These are phyloP conservation scores for Fregetta grallaria DNA, from an alignment of 2,113 vertebrate genomes.

Conservation along the genomic window DNA sequence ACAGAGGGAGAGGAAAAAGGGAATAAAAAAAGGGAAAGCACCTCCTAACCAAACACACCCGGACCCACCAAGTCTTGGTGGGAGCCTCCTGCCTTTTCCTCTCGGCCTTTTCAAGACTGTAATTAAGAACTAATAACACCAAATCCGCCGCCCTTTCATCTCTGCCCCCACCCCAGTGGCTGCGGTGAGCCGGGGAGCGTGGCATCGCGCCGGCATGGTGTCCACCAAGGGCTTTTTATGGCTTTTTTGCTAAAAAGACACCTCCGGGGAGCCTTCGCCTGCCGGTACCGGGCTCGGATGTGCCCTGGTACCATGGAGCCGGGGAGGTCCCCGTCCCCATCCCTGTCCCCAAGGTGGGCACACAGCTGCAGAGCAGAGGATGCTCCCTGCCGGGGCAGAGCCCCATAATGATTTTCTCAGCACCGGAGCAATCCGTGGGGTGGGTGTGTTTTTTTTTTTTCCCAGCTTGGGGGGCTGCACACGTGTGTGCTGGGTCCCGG, in stretches of 20 bases:
- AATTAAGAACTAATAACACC: neutral
- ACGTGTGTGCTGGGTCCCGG: rapidly evolving
- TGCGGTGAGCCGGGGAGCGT: rapidly evolving
- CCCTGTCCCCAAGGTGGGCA: neutral
- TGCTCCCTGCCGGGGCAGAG: neutral
- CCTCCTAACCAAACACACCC: neutral
- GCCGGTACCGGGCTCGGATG: rapidly evolving
- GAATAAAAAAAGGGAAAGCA: conserved; percentile 11
- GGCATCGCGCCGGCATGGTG: rapidly evolving
- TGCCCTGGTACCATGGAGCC: rapidly evolving
- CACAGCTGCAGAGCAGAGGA: neutral
- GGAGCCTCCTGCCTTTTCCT: conserved; percentile 30
- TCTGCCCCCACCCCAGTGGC: rapidly evolving
- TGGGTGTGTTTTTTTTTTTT: neutral
- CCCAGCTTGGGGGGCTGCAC: neutral
- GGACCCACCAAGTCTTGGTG: neutral
- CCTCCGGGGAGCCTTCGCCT: rapidly evolving
- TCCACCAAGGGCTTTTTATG: rapidly evolving
- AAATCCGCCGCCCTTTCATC: neutral
- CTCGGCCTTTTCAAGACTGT: neutral
- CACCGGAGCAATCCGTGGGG: rapidly evolving
- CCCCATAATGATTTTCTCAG: neutral
- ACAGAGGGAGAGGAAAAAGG: neutral
- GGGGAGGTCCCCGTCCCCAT: rapidly evolving
- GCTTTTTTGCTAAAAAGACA: neutral